phyloP scores from a whole-genome alignment of 2,113 vertebrate species.

The Spheniscus mendiculus region DNA sequence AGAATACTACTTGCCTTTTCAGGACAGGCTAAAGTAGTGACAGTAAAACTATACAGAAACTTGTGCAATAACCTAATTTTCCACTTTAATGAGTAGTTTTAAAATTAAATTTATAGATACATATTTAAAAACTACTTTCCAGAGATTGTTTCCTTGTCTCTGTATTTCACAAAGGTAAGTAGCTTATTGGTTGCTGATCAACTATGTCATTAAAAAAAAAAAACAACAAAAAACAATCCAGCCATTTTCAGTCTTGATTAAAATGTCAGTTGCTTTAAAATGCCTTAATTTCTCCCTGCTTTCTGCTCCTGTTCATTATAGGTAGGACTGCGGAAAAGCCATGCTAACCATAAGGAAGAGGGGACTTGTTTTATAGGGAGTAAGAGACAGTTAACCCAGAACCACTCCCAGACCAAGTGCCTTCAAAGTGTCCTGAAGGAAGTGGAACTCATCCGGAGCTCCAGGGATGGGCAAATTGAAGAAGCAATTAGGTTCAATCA shows the following conservation, averaged over 20 bases:
- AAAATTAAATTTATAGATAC: background rate
- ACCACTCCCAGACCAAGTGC: conserved; percentile 50
- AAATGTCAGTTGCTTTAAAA: background rate
- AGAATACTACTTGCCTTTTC: background rate
- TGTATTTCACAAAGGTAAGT: background rate
- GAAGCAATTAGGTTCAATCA: conserved; percentile 80
- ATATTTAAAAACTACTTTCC: background rate
- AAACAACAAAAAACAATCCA: background rate
- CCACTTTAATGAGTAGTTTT: background rate
- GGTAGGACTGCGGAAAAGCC: conserved; percentile 92
- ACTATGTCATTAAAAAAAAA: background rate
- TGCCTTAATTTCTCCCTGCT: background rate
- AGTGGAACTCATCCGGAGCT: conserved; percentile 78
- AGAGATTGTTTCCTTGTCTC: background rate
- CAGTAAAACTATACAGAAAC: background rate
- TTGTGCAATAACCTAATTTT: background rate
- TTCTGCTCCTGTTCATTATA: conserved; percentile 39
- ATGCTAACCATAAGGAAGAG: conserved; percentile 75
- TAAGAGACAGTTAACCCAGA: conserved; percentile 45
- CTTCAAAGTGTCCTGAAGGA: conserved; percentile 80
- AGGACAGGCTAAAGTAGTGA: background rate
- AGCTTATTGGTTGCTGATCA: background rate
- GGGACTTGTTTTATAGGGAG: conserved; percentile 73
- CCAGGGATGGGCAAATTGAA: conserved; percentile 79
- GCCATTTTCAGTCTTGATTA: background rate